A percentile compares a stretch with the other conserved stretches of the same genome.
Evolutionary conservation across 2,113 vertebrate species (phyloP).

Genomic region (Brachionichthys hirsutus): DNA sequence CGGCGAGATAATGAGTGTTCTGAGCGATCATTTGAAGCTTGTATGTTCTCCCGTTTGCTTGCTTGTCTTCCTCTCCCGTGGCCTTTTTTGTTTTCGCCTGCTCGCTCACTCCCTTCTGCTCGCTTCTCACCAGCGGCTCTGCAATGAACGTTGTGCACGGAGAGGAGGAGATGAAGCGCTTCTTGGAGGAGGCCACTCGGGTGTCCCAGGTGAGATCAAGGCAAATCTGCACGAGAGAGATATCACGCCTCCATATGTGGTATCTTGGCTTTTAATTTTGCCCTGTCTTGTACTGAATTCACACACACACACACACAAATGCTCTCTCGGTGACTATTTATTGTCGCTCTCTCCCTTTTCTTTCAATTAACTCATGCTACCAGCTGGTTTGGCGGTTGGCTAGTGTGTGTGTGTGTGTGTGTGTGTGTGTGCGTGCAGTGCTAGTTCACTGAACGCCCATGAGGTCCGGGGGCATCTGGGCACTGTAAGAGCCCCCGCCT

Average conservation of each 20-base stretch:
- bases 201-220: constrained; percentile 89
- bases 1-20: constrained; percentile 71
- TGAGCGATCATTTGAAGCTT: constrained; percentile 68
- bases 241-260: background rate
- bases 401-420: constrained; percentile 23
- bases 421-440: constrained; percentile 20
- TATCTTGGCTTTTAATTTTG: background rate
- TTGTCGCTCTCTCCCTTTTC: constrained; percentile 24
- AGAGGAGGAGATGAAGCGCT: constrained; percentile 93
- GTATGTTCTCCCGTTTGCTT: constrained; percentile 56
- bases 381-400: constrained; percentile 48
- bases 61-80: constrained; percentile 57
- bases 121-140: constrained; percentile 82
- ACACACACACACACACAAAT: background rate
- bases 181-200: constrained; percentile 90
- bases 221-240: constrained; percentile 2
- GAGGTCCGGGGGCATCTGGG: constrained; percentile 33
- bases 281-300: background rate
- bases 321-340: background rate
- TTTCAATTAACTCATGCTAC: constrained; percentile 55
- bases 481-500: constrained; percentile 18
- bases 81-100: constrained; percentile 49
- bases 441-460: constrained; percentile 19
- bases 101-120: constrained; percentile 9
- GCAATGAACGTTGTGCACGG: constrained; percentile 93